Evolutionary conservation across 2,113 vertebrate species (phyloP).

Genomic region (Cichladusa arquata): DNA sequence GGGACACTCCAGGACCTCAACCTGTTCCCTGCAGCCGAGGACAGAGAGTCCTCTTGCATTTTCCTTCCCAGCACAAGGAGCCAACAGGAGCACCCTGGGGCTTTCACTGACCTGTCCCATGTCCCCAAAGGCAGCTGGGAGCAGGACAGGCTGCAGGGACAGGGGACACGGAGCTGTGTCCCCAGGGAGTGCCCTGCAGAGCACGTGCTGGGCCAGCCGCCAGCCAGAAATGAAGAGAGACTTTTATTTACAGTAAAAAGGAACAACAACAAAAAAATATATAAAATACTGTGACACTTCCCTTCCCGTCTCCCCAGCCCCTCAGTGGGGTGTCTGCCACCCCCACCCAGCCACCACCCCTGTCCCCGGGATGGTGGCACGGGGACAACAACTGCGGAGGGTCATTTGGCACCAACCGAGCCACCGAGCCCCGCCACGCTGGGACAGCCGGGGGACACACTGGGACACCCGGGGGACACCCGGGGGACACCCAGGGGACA

Average conservation of each 20-base stretch:
- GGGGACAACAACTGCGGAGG: background rate
- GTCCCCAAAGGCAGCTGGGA: background rate
- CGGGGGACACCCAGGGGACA: no score
- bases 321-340: accelerated
- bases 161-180: background rate
- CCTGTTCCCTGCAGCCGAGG: background rate
- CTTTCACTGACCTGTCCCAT: background rate
- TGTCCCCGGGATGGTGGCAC: accelerated
- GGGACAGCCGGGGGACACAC: accelerated
- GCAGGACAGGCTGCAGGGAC: background rate
- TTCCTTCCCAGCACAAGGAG: background rate
- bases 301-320: background rate
- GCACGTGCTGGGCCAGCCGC: background rate
- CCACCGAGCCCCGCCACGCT: accelerated
- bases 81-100: background rate
- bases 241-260: constrained; percentile 75
- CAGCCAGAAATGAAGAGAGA: constrained; percentile 33
- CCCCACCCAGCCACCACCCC: background rate
- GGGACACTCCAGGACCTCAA: background rate
- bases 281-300: background rate
- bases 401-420: background rate
- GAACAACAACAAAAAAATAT: background rate
- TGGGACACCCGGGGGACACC: no score
- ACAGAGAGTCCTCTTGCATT: accelerated
- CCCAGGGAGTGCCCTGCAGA: accelerated